Conservation (phyloP, 2,888 invertebrate genomes). For the Myopa testacea region DNA sequence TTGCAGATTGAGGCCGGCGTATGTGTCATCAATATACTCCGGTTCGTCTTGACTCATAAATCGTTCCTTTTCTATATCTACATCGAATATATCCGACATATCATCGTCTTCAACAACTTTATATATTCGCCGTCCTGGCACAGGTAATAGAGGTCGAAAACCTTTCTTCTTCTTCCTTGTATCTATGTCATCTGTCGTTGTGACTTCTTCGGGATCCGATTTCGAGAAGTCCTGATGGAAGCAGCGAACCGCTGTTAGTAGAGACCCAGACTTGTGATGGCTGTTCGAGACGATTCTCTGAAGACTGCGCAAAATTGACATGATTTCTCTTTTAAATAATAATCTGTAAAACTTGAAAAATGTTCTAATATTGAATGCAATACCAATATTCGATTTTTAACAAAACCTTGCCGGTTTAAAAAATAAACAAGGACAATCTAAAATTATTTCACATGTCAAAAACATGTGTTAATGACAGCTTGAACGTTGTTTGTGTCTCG, state of each 20-base stretch:
- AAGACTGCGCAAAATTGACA: background rate
- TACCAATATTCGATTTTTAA: too few species aligned
- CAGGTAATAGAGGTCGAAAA: constrained; percentile 47
- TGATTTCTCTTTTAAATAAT: background rate
- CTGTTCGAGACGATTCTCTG: background rate
- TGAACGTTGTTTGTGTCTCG: too few species aligned
- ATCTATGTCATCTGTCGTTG: constrained; percentile 16
- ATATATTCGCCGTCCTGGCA: constrained; percentile 73
- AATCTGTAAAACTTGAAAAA: too few species aligned
- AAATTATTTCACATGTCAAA: too few species aligned
- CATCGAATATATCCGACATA: constrained; percentile 77
- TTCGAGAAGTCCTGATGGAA: constrained; percentile 64
- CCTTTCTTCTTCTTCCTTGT: constrained; percentile 1
- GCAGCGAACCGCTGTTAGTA: constrained; percentile 47
- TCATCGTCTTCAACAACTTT: constrained; percentile 79
- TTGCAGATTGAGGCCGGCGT: constrained; percentile 71
- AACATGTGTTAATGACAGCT: too few species aligned
- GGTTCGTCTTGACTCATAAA: constrained; percentile 56
- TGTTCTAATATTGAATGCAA: too few species aligned
- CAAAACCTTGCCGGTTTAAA: too few species aligned
- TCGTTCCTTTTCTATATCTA: constrained; percentile 74
- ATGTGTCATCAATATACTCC: constrained; percentile 66
- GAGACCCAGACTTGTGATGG: background rate
- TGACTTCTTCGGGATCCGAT: constrained; percentile 44
- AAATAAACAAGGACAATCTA: too few species aligned